Evolutionary conservation across 2,888 invertebrate species (phyloP), one percentile per base, ranked within the genome.

Genomic region (Tinea semifulvella): DNA sequence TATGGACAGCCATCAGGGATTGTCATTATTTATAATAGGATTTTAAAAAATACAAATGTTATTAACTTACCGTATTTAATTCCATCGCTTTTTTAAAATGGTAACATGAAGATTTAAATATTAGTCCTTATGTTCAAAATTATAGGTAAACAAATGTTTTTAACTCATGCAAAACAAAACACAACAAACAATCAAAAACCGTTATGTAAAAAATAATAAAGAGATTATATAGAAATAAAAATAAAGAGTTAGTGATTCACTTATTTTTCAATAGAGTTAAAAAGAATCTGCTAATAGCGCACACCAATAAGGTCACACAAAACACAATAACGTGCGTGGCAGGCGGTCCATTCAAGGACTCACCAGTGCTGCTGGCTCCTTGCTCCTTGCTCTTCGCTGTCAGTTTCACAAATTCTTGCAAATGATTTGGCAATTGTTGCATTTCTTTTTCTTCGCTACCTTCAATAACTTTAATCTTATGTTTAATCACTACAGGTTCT

Each of bases 321-420:
- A 70, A 66, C 55, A 80, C 61, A 62, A 74, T 70, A 65, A 74
- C 74, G 73, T 80, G 74, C 75, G 75, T 63, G 61, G 76, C 66
- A 61, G 69, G 70, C 56, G 64, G 68, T 55, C 58, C 65, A 57
- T 57, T 52, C 47, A 58, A 60, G 56, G 71, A 75, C 72, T 82
- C 82, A 70, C 82, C 81, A 56, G 77, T 69, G 52, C 63, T 62
- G 52, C 67, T 83, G 72, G 84, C 81, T 71, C 82, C 82, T 55
- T 82, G 79, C 51, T 79, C 75, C 48, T 58, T 56, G 52, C 81
- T 79, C 50, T 72, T 74, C 25, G 72, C 67, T 28, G 85, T 82
- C 55, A 88, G 85, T 59, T 83, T 85, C 54, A 92, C 87, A 62
- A 92, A 91, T 58, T 93, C 92, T 60, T 87, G 87, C 58, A 93